Percentiles rank a stretch among this genome's conserved stretches.
These are phyloP conservation scores for Calliphora vomitoria DNA, from an alignment of 2,888 invertebrate genomes.

Conservation along the genomic window DNA sequence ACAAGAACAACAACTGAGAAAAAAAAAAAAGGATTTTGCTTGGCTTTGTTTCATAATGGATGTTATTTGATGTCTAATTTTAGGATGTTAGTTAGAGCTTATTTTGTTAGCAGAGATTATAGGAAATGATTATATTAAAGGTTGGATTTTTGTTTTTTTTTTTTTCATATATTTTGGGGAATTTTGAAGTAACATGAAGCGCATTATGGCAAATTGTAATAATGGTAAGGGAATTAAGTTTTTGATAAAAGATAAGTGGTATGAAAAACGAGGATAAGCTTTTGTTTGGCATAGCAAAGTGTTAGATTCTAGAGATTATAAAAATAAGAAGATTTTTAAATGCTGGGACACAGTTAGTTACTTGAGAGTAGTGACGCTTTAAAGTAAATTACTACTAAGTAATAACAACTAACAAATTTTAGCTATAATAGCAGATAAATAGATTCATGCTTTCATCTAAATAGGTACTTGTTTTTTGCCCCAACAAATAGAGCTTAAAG, in stretches of 20 bases:
- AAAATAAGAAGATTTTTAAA: background rate
- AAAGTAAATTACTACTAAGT: too few species aligned
- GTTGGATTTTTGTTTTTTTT: conserved; percentile 14
- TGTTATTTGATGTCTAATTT: conserved; percentile 71
- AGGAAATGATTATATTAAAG: conserved; percentile 63
- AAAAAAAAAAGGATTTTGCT: conserved; percentile 50
- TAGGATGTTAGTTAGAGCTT: conserved; percentile 70
- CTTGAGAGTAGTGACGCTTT: too few species aligned
- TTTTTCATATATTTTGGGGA: background rate
- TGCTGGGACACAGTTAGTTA: too few species aligned
- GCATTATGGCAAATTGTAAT: conserved; percentile 39
- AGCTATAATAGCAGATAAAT: too few species aligned
- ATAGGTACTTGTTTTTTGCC: too few species aligned
- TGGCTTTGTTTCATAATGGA: conserved; percentile 71
- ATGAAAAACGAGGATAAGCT: conserved; percentile 6
- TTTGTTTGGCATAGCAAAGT: conserved; percentile 10
- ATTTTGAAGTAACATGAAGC: conserved; percentile 12
- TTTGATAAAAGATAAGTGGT: conserved; percentile 36
- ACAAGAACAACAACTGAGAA: conserved; percentile 25
- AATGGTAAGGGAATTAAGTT: conserved; percentile 29
- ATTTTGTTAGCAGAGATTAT: conserved; percentile 69
- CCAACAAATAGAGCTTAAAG: too few species aligned
- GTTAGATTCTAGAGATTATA: background rate
- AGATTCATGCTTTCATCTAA: too few species aligned
- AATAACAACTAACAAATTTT: too few species aligned